A percentile compares a stretch with the other conserved stretches of the same genome.
Evolutionary conservation across 2,113 vertebrate species (phyloP).

Genomic region (Pachycephala philippinensis): DNA sequence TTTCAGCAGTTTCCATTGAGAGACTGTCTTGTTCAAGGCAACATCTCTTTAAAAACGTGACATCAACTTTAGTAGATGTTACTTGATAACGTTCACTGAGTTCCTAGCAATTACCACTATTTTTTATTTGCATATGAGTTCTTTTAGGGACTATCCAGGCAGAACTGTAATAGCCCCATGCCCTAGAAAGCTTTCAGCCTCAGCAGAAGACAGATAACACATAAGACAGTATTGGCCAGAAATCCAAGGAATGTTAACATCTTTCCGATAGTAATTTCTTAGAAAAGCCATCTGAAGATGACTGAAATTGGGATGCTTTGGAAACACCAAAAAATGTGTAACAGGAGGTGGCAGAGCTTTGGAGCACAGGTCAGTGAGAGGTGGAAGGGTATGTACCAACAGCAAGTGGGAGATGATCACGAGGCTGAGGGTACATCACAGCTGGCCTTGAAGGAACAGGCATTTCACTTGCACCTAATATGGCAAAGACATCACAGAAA

Average conservation of each 20-base stretch:
- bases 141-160: constrained; percentile 30
- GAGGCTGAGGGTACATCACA: not conserved
- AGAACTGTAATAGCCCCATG: not conserved
- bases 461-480: not conserved
- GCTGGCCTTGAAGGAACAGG: not conserved
- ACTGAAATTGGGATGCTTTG: not conserved
- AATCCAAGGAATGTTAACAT: not conserved
- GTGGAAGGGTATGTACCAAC: not conserved
- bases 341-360: not conserved
- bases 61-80: not conserved
- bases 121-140: constrained; percentile 30
- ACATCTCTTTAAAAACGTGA: not conserved
- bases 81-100: not conserved
- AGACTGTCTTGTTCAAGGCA: not conserved
- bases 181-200: not conserved
- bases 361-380: not conserved
- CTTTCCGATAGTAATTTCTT: not conserved
- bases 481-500: not conserved
- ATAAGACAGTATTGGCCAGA: not conserved
- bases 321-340: not conserved
- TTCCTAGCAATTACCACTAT: constrained; percentile 8
- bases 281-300: not conserved
- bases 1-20: constrained; percentile 57
- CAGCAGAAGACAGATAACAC: not conserved
- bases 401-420: rapidly evolving